A percentile compares a stretch with the other conserved stretches of the same genome.
Conservation (phyloP, 2,888 invertebrate species). For the Tipula lateralis region DNA sequence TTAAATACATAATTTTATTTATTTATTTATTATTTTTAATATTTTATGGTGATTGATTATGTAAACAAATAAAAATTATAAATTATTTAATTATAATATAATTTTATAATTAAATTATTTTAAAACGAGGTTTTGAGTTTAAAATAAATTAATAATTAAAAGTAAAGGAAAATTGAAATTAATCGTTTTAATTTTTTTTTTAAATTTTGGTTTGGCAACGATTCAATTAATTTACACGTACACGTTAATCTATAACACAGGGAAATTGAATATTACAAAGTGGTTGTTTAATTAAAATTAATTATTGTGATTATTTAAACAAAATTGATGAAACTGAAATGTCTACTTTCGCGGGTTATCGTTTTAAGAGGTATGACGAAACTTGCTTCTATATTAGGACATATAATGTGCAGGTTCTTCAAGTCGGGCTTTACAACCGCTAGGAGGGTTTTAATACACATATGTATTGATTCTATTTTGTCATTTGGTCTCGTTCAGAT, state of each 20-base stretch:
- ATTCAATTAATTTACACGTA: background rate
- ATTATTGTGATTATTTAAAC: background rate
- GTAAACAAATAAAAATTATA: background rate
- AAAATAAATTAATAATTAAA: background rate
- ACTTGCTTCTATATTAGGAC: too few relatives aligned
- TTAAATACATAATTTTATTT: background rate
- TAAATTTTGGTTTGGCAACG: background rate
- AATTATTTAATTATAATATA: constrained; percentile 4
- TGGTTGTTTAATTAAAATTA: background rate
- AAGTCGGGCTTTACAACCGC: too few relatives aligned
- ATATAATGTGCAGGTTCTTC: too few relatives aligned
- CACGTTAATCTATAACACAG: background rate
- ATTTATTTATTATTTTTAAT: background rate
- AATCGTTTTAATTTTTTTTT: background rate
- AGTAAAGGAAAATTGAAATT: background rate
- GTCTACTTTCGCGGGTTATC: too few relatives aligned
- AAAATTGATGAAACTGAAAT: background rate
- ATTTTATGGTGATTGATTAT: background rate
- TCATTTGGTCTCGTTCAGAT: too few relatives aligned
- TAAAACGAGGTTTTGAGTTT: background rate
- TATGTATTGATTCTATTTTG: too few relatives aligned
- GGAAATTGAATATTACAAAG: background rate
- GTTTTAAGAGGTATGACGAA: background rate
- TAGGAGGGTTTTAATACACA: too few relatives aligned
- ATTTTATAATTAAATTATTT: background rate